Percentiles rank a stretch among this genome's conserved stretches.
Evolutionary conservation across 2,113 vertebrate species (phyloP).

Genomic region (Trochalopteron elliotii): DNA sequence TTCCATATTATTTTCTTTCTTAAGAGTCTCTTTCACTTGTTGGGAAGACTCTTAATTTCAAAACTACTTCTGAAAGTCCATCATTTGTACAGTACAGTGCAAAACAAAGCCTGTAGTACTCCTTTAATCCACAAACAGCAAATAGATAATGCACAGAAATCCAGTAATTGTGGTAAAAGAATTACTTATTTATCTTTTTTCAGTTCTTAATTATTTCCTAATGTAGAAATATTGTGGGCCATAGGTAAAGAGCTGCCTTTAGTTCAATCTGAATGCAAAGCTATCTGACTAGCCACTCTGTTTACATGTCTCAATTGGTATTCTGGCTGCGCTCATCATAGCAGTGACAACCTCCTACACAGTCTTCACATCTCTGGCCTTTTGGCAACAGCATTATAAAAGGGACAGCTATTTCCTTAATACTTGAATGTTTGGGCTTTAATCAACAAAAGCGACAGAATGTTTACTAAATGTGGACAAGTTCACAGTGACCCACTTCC

Average conservation of each 20-base stretch:
- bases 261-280: not conserved
- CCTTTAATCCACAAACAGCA: not conserved
- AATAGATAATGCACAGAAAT: not conserved
- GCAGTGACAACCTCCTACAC: not conserved
- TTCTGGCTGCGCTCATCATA: not conserved
- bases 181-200: not conserved
- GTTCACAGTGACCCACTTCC: not conserved
- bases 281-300: not conserved
- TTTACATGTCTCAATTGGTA: not conserved
- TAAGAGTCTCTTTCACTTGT: not conserved
- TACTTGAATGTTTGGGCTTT: not conserved
- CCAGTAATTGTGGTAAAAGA: not conserved
- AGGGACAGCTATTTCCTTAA: not conserved
- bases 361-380: not conserved
- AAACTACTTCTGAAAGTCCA: not conserved
- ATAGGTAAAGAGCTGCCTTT: not conserved
- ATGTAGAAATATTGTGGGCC: not conserved
- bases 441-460: slow-evolving; percentile 23
- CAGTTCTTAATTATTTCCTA: not conserved
- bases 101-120: not conserved
- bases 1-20: not conserved
- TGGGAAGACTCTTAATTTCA: not conserved
- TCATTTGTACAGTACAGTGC: not conserved
- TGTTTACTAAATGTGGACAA: not conserved
- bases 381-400: slow-evolving; percentile 3